Base-by-base conservation (phyloP, 2,113 vertebrate genomes). In the Bothrops jararaca region DNA sequence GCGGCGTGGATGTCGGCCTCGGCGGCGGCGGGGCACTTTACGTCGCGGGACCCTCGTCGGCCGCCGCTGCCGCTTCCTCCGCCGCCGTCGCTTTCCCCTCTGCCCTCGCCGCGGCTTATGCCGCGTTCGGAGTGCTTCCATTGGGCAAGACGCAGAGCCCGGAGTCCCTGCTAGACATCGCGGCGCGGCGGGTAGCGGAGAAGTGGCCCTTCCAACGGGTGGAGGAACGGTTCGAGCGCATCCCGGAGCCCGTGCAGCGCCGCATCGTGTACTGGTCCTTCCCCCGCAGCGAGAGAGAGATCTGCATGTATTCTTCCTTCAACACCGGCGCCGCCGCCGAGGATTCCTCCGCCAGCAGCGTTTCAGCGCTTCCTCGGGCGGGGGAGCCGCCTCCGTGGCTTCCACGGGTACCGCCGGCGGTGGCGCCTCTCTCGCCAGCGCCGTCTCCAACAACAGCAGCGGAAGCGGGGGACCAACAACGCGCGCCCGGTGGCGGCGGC, bases 251-350 rank as follows among this genome's bases (percentile, higher is more conserved):
- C 20, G 99, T 99, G 60, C 99, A 99, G 97, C 97, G 99, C 93
- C 98, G 98, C 97, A 99, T 99, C 96, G 98, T 99, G 58, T 99
- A 99, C 97, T 99, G 99, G 99, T 99, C 99, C 18, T 99, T 99
- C 92, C 99, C 99, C 89, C 98, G 99, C 97, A 99, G 99, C 96
- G 99, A 99, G 96, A 97, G 98, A 95, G 98, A 99, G 95, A 99
- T 99, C 96, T 99, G 99, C 96, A 99, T 99, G 99, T 99, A 99
- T 94, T 99, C 99, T 90, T 99, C 99, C 96, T 99, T 99, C 98
- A 98, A 98, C 96, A 98, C 98, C 39, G 98, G 98, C 94, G 98
- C 98, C 42, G 98, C 98, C 94, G 98, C 98, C 12, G 98, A 98
- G 92, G 98, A 98, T 96, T 85, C 94, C 56, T 97, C 96, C 64